Evolutionary conservation across 1,140 invertebrate species (phyloP), one percentile per base, ranked within the genome.

Genomic region (Caenorhabditis tropicalis): DNA sequence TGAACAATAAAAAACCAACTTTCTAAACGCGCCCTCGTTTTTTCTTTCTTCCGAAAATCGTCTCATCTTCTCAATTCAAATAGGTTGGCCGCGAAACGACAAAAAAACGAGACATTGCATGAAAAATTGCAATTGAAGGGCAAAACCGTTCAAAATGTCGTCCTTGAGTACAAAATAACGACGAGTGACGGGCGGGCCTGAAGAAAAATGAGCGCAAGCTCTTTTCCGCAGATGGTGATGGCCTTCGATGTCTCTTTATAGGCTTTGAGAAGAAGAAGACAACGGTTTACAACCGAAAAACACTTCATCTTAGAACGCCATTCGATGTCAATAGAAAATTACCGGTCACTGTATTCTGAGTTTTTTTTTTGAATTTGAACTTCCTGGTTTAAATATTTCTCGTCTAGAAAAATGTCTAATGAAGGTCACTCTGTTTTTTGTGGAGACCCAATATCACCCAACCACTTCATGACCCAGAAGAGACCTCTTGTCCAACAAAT

Each of bases 1-100:
- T 74, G 65, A 74, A 74, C 65, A 74, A 74, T 74, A 74, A 74
- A 74, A 74, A 74, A 74, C 65, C 65, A 74, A 74, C 65, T 74
- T 74, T 74, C 65, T 74, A 74, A 74, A 43, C n/a, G 36, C 65
- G 65, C 65, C 65, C 65, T 74, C 65, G 65, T 43, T 74, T 74
- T 74, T 65, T 65, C 65, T 74, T 74, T 43, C 36, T 74, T 74
- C 36, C 36, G 65, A 74, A n/a, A 74, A 74, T 43, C 36, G 36
- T 74, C 65, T 74, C 65, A 74, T 74, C 36, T 21, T 43, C 36
- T 74, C 65, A 74, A 74, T 74, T 74, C 65, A 36, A 74, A 74
- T 74, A 74, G 65, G 65, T 74, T 74, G 65, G 65, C 65, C 36
- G 36, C 65, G 65, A 74, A 74, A 74, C 43, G 43, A 74, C 65